These are phyloP conservation scores for Poeciliopsis retropinna DNA, from an alignment of 2,113 vertebrate species.

Conservation along the genomic window DNA sequence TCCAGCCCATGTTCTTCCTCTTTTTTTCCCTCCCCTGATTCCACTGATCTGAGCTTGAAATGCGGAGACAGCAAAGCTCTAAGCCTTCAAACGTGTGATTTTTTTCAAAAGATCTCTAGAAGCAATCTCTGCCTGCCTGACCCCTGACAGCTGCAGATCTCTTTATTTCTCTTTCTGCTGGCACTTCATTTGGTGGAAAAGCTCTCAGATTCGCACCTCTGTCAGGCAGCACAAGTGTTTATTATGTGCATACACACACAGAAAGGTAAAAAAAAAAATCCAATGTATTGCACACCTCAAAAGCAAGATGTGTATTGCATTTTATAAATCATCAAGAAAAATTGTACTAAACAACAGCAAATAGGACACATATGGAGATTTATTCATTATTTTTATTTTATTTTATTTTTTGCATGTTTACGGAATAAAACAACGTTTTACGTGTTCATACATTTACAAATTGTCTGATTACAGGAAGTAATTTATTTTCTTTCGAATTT, in stretches of 20 bases:
- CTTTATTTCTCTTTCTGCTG: constrained; percentile 91
- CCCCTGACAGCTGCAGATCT: constrained; percentile 94
- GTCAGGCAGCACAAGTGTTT: constrained; percentile 90
- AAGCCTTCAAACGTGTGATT: constrained; percentile 98
- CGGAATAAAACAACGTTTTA: too few relatives aligned
- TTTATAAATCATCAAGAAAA: constrained; percentile 52
- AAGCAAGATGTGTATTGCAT: constrained; percentile 34
- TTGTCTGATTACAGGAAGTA: too few relatives aligned
- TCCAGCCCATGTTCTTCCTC: constrained; percentile 71
- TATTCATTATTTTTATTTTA: too few relatives aligned
- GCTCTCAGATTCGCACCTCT: constrained; percentile 95
- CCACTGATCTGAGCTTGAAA: constrained; percentile 96
- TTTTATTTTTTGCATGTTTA: too few relatives aligned
- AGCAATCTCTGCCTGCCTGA: constrained; percentile 96
- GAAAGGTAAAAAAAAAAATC: constrained; percentile 60
- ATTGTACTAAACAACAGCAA: neutral
- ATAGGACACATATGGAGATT: neutral
- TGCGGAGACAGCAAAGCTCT: constrained; percentile 91
- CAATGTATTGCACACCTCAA: constrained; percentile 75
- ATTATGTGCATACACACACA: constrained; percentile 88
- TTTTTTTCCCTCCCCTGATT: constrained; percentile 82
- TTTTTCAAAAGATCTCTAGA: constrained; percentile 97
- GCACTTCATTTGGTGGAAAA: constrained; percentile 96
- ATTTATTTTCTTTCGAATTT: neutral
- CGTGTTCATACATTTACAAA: too few relatives aligned